Base-by-base conservation (phyloP, 2,888 invertebrate genomes). In the Melanchra persicariae region DNA sequence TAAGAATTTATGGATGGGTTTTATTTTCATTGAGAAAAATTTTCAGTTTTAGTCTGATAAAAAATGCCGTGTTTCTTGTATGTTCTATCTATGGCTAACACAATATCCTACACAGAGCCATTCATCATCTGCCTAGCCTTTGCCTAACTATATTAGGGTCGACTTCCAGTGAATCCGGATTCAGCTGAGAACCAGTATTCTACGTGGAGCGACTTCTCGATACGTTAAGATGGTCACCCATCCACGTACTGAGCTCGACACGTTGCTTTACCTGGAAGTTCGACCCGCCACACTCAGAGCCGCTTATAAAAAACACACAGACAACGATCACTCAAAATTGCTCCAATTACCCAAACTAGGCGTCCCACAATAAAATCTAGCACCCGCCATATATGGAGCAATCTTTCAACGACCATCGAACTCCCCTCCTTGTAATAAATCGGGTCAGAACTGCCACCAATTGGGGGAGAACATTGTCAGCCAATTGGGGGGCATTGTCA, bases 401-500 rank as follows among this genome's bases (percentile, higher is more conserved):
- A 24, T 58, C 30, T 30, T 40, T 49, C 24, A 76, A 17, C 34
- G 66, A 54, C 43, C 59, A 73, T 82, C 61, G 63, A 79, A 82
- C 78, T 49, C 66, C 26, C 66, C 60, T 55, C 54, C 15, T 19
- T n/a, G 52, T 22, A 49, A 51, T 58, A 72, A 81, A 69, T 52
- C 60, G 24, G 79, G 65, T 58, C 75, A 81, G 74, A 62, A 62
- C 66, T 37, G 17, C 52, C 22, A 59, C 55, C 61, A 62, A 78
- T 74, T 70, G 67, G 8, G 60, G 51, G 65, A n/a, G n/a, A n/a
- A 49, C 72, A 83, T 83, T 83, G 85, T 79, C 62, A 61, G 43
- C 70, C 83, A 84, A n/a, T n/a, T 70, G 67, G 8, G 60, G 51
- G 65, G 52, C 72, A 83, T 83, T 83, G 85, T 79, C 62, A 61